Percentiles rank a stretch among this genome's conserved stretches.
phyloP scores from a whole-genome alignment of 92 coral and sea anemone species.

The Porites cylindrica region DNA sequence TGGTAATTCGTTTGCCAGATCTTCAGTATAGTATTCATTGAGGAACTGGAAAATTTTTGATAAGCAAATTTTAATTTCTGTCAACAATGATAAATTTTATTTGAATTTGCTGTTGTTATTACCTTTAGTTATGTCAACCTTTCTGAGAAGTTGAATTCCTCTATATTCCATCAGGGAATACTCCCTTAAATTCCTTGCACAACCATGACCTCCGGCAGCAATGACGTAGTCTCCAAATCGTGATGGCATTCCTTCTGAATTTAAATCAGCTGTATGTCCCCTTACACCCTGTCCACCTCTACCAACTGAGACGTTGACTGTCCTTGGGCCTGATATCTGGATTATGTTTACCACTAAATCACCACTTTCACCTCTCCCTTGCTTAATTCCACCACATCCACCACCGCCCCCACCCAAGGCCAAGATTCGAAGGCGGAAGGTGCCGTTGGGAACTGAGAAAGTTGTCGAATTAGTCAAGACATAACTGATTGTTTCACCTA shows the following conservation, averaged over 20 bases:
- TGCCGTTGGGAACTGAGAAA: constrained; percentile 32
- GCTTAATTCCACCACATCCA: constrained; percentile 47
- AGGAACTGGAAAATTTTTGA: too few relatives aligned
- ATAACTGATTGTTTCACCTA: background rate
- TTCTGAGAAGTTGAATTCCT: constrained; percentile 25
- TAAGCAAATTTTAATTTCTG: too few relatives aligned
- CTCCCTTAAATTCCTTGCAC: background rate
- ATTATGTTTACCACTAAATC: constrained; percentile 13
- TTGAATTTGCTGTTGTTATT: background rate
- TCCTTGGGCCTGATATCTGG: constrained; percentile 10
- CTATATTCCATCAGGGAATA: background rate
- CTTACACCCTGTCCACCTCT: constrained; percentile 44
- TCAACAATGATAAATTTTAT: too few relatives aligned
- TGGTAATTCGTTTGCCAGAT: too few relatives aligned
- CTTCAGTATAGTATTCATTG: too few relatives aligned
- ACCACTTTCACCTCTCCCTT: constrained; percentile 43
- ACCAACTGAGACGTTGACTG: constrained; percentile 59
- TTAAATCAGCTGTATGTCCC: constrained; percentile 21
- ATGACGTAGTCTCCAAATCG: constrained; percentile 25
- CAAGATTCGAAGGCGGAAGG: constrained; percentile 51
- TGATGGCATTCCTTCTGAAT: constrained; percentile 25
- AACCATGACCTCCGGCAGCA: constrained; percentile 39
- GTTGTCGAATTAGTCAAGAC: constrained; percentile 8
- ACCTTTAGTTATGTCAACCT: constrained; percentile 28
- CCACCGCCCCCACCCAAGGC: constrained; percentile 66